Evolutionary conservation across 2,888 invertebrate species (phyloP).

Genomic region (Fabriciana adippe): DNA sequence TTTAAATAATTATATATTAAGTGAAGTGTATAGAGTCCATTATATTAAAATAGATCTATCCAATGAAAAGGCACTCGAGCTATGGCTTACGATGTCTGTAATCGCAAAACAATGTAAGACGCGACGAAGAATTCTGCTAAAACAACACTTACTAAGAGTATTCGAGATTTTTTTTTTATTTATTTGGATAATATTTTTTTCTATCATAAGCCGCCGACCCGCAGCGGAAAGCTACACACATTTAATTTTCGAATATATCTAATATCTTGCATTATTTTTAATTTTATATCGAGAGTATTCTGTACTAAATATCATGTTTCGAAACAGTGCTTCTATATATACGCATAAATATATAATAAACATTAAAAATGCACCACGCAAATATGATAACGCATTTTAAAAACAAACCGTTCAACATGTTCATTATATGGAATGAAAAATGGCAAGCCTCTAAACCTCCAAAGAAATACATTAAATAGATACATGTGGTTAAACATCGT

Average conservation of each 20-base stretch:
- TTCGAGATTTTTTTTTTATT: conserved; percentile 15
- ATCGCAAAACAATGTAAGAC: conserved; percentile 15
- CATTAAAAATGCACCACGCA: conserved; percentile 6
- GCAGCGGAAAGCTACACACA: conserved; percentile 18
- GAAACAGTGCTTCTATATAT: conserved; percentile 4
- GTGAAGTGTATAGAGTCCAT: conserved; percentile 9
- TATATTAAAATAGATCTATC: conserved; percentile 20
- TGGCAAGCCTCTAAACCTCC: conserved; percentile 34
- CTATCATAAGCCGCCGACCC: conserved; percentile 12
- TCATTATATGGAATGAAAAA: conserved; percentile 29
- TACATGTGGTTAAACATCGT: conserved; percentile 38
- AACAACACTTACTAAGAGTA: conserved; percentile 19
- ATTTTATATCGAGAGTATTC: conserved; percentile 8
- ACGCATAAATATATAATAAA: conserved; percentile 1
- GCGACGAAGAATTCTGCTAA: conserved; percentile 11
- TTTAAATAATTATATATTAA: not conserved
- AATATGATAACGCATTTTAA: not conserved
- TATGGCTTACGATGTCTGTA: conserved; percentile 24
- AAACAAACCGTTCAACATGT: conserved; percentile 3
- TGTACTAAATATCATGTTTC: conserved; percentile 3
- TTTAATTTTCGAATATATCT: conserved; percentile 2
- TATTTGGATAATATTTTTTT: conserved; percentile 6
- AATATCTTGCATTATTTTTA: not conserved
- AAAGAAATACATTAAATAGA: conserved; percentile 27
- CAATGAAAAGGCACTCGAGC: conserved; percentile 31